A percentile compares a stretch with the other conserved stretches of the same genome.
Evolutionary conservation across 2,797 vertebrate species (phyloP).

Genomic region (Xiphophorus birchmanni): DNA sequence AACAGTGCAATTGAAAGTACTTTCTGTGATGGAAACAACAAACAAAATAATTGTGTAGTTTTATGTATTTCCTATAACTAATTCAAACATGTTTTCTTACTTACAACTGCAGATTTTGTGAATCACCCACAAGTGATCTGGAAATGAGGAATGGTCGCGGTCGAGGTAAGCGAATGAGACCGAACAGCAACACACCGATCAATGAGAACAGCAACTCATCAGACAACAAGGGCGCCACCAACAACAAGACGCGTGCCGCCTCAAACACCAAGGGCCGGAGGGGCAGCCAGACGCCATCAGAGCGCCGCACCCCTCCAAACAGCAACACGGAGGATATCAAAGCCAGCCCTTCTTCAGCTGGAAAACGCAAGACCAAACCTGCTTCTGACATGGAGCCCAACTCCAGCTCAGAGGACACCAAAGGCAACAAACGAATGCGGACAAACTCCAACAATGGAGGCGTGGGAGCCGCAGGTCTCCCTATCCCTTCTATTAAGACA

Average conservation of each 20-base stretch:
- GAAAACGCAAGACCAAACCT: slow-evolving; percentile 95
- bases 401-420: slow-evolving; percentile 98
- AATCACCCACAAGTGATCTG: slow-evolving; percentile 98
- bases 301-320: slow-evolving; percentile 91
- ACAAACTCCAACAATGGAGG: slow-evolving; percentile 92
- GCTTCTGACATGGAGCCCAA: slow-evolving; percentile 97
- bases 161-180: slow-evolving; percentile 94
- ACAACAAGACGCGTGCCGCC: slow-evolving; percentile 94
- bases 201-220: slow-evolving; percentile 89
- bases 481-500: slow-evolving; percentile 85
- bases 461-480: slow-evolving; percentile 80
- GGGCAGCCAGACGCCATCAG: slow-evolving; percentile 95
- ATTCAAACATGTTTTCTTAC: slow-evolving; percentile 25
- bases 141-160: slow-evolving; percentile 99
- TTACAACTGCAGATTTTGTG: slow-evolving; percentile 88
- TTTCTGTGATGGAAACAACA: not conserved
- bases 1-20: not conserved
- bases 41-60: slow-evolving; percentile 1
- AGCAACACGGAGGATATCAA: slow-evolving; percentile 91
- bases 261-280: slow-evolving; percentile 95
- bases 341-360: slow-evolving; percentile 93
- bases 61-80: not conserved
- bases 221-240: slow-evolving; percentile 88
- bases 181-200: slow-evolving; percentile 94
- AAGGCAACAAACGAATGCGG: slow-evolving; percentile 97